Evolutionary conservation across 2,797 vertebrate genomes (phyloP).

Genomic region (Crenuchus spilurus): DNA sequence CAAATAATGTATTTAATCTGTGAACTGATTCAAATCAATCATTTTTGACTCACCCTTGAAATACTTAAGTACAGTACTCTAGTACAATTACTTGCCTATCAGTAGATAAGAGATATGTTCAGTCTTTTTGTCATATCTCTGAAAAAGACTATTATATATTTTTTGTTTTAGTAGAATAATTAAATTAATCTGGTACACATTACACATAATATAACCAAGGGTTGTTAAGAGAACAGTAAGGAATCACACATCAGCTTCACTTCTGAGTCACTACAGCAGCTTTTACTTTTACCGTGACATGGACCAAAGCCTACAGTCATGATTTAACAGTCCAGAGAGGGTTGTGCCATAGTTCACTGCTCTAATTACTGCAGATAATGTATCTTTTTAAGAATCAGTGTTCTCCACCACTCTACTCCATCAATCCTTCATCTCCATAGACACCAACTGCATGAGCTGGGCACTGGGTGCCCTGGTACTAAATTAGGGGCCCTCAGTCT

Average conservation of each 20-base stretch:
- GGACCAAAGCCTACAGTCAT: constrained; percentile 3
- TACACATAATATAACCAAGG: neutral
- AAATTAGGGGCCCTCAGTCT: no score
- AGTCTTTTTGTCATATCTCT: no score
- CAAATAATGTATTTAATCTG: no score
- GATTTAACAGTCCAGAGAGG: constrained; percentile 39
- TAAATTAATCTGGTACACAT: constrained; percentile 12
- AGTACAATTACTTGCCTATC: no score
- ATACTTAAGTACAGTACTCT: no score
- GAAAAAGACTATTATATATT: no score
- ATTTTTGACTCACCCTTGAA: no score
- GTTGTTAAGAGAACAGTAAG: neutral
- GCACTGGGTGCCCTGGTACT: no score
- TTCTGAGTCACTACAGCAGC: neutral
- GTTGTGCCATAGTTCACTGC: constrained; percentile 56
- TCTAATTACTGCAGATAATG: constrained; percentile 63
- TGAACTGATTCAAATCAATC: no score
- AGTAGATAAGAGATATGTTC: no score
- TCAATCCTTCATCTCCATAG: neutral
- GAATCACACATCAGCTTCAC: neutral
- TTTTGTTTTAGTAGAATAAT: constrained; percentile 43
- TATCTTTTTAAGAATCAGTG: constrained; percentile 59
- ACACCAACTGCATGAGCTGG: no score
- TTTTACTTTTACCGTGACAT: constrained; percentile 16
- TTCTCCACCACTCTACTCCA: constrained; percentile 3